Evolutionary conservation across 2,888 invertebrate species (phyloP).

Genomic region (Clivina fossor): DNA sequence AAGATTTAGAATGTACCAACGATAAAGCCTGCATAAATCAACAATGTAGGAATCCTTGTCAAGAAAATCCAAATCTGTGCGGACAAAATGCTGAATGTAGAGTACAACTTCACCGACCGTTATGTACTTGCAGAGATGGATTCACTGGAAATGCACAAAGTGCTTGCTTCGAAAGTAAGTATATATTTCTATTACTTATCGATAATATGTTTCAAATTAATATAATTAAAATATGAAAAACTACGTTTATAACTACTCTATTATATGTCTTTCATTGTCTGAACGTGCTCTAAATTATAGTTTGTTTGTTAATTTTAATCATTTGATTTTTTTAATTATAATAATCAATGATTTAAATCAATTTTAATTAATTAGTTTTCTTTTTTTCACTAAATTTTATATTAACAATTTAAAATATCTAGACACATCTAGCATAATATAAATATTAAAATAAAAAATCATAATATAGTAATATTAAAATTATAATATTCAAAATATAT

Average conservation of each 20-base stretch:
- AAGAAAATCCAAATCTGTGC: slow-evolving; percentile 65
- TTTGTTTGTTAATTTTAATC: too few species aligned
- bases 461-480: too few species aligned
- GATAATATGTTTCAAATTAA: neutral
- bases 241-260: too few species aligned
- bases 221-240: too few species aligned
- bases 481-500: too few species aligned
- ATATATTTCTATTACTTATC: slow-evolving; percentile 49
- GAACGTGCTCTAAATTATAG: too few species aligned
- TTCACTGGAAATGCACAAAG: slow-evolving; percentile 82
- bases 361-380: too few species aligned
- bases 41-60: slow-evolving; percentile 75
- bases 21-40: slow-evolving; percentile 80
- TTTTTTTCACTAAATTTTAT: neutral
- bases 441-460: neutral
- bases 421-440: too few species aligned
- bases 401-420: neutral
- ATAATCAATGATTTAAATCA: too few species aligned
- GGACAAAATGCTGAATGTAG: slow-evolving; percentile 78
- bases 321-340: neutral
- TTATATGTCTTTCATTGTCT: too few species aligned
- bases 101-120: slow-evolving; percentile 75
- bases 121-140: slow-evolving; percentile 79
- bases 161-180: slow-evolving; percentile 73
- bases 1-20: slow-evolving; percentile 78